These are phyloP conservation scores for Thera britannica DNA, from an alignment of 2,888 invertebrate species.

Conservation along the genomic window DNA sequence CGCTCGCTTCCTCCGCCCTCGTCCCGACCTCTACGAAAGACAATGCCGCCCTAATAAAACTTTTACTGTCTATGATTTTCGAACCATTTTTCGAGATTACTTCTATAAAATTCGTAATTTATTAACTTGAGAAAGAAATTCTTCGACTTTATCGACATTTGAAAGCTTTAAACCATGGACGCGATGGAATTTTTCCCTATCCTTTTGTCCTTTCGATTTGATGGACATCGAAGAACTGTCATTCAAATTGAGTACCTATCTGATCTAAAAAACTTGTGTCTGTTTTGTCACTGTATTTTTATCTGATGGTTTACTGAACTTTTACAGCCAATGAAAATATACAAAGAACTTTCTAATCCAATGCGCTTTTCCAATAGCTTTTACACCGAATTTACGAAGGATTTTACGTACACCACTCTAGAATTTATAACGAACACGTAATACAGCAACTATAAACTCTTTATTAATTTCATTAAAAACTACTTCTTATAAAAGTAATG, in stretches of 20 bases:
- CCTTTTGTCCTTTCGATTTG: slow-evolving; percentile 37
- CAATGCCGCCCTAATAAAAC: slow-evolving; percentile 78
- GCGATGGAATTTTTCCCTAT: slow-evolving; percentile 48
- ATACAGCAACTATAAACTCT: slow-evolving; percentile 8
- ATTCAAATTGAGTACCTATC: slow-evolving; percentile 27
- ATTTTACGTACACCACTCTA: neutral
- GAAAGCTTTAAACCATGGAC: slow-evolving; percentile 54
- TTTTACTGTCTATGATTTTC: slow-evolving; percentile 80
- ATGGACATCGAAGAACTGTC: slow-evolving; percentile 40
- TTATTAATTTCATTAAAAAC: slow-evolving; percentile 42
- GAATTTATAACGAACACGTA: neutral
- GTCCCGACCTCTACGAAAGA: slow-evolving; percentile 38
- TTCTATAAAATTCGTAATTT: slow-evolving; percentile 78
- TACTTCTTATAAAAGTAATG: slow-evolving; percentile 35
- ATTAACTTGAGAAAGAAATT: slow-evolving; percentile 35
- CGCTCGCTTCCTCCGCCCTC: slow-evolving; percentile 47
- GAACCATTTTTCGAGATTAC: slow-evolving; percentile 75
- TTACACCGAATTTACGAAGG: neutral
- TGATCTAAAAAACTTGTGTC: slow-evolving; percentile 21
- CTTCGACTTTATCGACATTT: slow-evolving; percentile 55
- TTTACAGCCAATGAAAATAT: neutral
- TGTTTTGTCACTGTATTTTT: slow-evolving; percentile 22
- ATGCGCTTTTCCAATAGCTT: neutral
- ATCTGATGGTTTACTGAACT: neutral
- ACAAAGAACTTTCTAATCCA: neutral